These are phyloP conservation scores for Lamellibrachia satsuma DNA, from an alignment of 2,888 invertebrate genomes.

Conservation along the genomic window DNA sequence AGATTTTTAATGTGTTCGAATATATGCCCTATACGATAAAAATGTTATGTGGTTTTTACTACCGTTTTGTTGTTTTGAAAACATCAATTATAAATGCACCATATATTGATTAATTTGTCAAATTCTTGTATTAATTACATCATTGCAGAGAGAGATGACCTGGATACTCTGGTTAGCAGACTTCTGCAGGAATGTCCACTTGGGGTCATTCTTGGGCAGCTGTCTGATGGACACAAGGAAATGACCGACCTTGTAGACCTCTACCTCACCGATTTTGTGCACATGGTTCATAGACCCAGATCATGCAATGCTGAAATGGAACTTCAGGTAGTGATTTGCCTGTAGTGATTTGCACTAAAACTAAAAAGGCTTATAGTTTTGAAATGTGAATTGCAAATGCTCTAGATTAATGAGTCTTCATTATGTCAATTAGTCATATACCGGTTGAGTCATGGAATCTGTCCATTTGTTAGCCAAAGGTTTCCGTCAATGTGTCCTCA, in stretches of 20 bases:
- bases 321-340: constrained; percentile 27
- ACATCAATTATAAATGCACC: neutral
- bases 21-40: neutral
- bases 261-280: constrained; percentile 39
- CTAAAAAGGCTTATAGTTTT: neutral
- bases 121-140: neutral
- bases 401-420: too few species aligned
- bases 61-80: neutral
- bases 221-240: neutral
- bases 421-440: too few species aligned
- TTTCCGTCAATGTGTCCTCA: too few species aligned
- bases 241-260: constrained; percentile 25
- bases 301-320: constrained; percentile 23
- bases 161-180: neutral
- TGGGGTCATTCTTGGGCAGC: neutral
- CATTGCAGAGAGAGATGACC: neutral
- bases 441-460: too few species aligned
- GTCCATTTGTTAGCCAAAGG: too few species aligned
- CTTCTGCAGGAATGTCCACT: constrained; percentile 19
- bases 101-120: neutral
- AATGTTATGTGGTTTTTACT: neutral
- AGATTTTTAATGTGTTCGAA: too few species aligned
- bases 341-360: neutral
- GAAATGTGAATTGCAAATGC: too few species aligned
- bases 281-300: constrained; percentile 37